phyloP scores from a whole-genome alignment of 2,888 invertebrate species.

The Orthosia gothica region DNA sequence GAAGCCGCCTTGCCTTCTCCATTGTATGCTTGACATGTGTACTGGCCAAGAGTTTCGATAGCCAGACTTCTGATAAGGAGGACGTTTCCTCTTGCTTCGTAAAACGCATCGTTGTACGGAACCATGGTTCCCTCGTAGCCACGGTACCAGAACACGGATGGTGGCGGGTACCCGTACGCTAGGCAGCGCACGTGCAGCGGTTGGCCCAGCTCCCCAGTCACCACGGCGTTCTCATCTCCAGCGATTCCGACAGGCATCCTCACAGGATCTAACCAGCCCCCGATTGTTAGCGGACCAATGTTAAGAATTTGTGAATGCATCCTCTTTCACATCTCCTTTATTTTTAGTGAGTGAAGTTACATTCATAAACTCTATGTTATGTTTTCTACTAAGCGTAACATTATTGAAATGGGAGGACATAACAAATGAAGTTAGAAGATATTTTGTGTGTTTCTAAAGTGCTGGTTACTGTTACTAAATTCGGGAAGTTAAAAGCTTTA shows the following conservation, averaged over 20 bases:
- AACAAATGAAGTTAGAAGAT: constrained; percentile 74
- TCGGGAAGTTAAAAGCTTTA: background rate
- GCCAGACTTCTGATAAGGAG: constrained; percentile 94
- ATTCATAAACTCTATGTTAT: constrained; percentile 81
- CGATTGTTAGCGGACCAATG: constrained; percentile 69
- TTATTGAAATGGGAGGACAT: constrained; percentile 71
- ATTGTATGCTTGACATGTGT: constrained; percentile 98
- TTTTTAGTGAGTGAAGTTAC: constrained; percentile 59
- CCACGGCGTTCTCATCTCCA: constrained; percentile 92
- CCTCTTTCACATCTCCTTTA: constrained; percentile 41
- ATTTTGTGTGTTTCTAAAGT: constrained; percentile 68
- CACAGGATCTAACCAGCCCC: constrained; percentile 91
- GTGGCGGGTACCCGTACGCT: constrained; percentile 95
- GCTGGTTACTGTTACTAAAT: background rate
- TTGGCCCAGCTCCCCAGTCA: constrained; percentile 94
- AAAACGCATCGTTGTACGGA: constrained; percentile 93
- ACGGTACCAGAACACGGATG: constrained; percentile 96
- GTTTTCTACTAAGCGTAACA: constrained; percentile 73
- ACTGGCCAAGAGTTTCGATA: constrained; percentile 95
- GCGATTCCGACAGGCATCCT: constrained; percentile 92
- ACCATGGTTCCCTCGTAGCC: constrained; percentile 94
- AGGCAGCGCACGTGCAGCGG: constrained; percentile 95
- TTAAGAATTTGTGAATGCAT: constrained; percentile 73
- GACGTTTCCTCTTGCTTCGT: constrained; percentile 95
- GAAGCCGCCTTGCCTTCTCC: constrained; percentile 95